These are phyloP conservation scores for Protobothrops mucrosquamatus DNA, from an alignment of 2,113 vertebrate species.

Conservation along the genomic window DNA sequence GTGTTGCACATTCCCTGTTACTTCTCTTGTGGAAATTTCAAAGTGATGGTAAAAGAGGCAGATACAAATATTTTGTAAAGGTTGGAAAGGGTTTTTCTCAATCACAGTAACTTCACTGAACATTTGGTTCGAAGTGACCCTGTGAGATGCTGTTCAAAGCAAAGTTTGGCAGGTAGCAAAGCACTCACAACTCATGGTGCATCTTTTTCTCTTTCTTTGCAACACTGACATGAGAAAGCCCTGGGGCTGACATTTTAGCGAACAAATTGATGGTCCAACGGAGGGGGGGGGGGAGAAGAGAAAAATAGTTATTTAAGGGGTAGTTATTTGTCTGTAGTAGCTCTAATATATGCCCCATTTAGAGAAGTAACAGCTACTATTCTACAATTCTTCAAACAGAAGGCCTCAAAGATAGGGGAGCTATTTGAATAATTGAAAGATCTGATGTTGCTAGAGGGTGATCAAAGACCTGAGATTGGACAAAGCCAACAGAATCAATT, in stretches of 20 bases:
- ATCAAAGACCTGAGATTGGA: conserved; percentile 29
- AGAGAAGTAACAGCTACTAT: conserved; percentile 12
- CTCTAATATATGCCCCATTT: conserved; percentile 12
- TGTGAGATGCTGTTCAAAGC: conserved; percentile 27
- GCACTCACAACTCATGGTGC: conserved; percentile 22
- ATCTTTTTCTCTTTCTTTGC: conserved; percentile 27
- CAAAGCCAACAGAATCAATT: conserved; percentile 33
- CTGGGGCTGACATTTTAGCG: conserved; percentile 39
- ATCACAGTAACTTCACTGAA: conserved; percentile 17
- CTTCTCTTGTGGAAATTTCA: conserved; percentile 26
- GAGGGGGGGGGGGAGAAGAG: not conserved
- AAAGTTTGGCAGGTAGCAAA: conserved; percentile 27
- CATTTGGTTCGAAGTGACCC: conserved; percentile 22
- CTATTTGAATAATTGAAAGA: conserved; percentile 47
- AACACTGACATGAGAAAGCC: conserved; percentile 38
- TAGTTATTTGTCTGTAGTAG: conserved; percentile 1
- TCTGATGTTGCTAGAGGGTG: conserved; percentile 23
- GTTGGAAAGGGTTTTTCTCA: conserved; percentile 13
- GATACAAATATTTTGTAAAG: not conserved
- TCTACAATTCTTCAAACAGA: conserved; percentile 31
- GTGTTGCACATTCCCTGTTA: not conserved
- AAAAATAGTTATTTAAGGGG: conserved; percentile 6
- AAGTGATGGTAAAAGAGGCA: not conserved
- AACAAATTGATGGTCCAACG: conserved; percentile 48
- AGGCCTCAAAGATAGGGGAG: conserved; percentile 29